Evolutionary conservation across 2,888 invertebrate species (phyloP).

Genomic region (Microctonus brassicae): DNA sequence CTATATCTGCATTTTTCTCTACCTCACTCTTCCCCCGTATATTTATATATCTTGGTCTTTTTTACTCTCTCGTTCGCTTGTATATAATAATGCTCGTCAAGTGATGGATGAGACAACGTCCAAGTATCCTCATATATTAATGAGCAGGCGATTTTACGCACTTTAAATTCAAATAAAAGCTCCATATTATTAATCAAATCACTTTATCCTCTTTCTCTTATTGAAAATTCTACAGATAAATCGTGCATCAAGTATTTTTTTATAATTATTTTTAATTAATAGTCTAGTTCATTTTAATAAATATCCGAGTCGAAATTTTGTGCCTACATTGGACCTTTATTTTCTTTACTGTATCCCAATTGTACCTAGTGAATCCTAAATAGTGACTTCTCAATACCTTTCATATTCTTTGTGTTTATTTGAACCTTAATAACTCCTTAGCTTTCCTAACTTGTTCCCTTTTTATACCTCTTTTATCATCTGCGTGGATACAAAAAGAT

Average conservation of each 20-base stretch:
- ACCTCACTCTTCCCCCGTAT: not conserved
- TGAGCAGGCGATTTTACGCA: slow-evolving; percentile 66
- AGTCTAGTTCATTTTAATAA: no score
- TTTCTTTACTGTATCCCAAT: no score
- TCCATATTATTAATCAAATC: slow-evolving; percentile 47
- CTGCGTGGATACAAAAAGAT: no score
- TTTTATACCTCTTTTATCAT: no score
- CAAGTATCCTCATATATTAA: slow-evolving; percentile 58
- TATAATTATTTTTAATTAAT: no score
- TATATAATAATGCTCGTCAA: slow-evolving; percentile 48
- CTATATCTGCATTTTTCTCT: not conserved
- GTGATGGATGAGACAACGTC: slow-evolving; percentile 62
- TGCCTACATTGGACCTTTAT: no score
- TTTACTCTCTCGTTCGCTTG: slow-evolving; percentile 36
- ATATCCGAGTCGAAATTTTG: not conserved
- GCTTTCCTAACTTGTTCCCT: no score
- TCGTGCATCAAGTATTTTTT: no score
- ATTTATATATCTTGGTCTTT: slow-evolving; percentile 1
- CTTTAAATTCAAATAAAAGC: slow-evolving; percentile 60
- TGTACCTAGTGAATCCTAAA: no score
- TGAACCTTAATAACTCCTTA: no score
- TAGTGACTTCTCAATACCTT: no score
- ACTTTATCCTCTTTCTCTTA: not conserved
- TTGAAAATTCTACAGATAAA: not conserved
- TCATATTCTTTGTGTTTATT: no score